Base-by-base conservation (phyloP, 2,888 invertebrate species). In the Ochropacha duplaris region DNA sequence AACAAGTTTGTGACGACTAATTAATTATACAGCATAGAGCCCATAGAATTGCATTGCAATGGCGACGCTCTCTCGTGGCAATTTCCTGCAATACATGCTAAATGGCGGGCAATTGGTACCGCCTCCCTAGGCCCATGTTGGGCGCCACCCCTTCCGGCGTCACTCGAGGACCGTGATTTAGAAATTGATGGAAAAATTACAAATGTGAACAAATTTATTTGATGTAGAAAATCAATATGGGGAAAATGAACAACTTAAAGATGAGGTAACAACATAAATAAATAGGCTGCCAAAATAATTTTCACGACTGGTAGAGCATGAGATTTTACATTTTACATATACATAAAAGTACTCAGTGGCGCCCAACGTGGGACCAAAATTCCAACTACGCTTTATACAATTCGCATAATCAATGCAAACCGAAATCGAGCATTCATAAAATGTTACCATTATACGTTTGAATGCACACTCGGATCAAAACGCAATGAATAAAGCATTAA, bases 1-100 rank as follows among this genome's bases (percentile, higher is more conserved):
- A 61, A 68, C 54, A 69, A 78, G 71, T 74, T 76, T 69, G 70
- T 70, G 61, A 65, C 68, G 74, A 81, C 78, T 80, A 81, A 81
- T 81, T 83, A n/a, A 81, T 72, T 74, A 75, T 72, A 78, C 72
- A 67, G 61, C 61, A 64, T 66, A 58, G 68, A 71, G 69, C 50
- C 64, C 65, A 66, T 70, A 66, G 68, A 69, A 73, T 71, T 66
- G 78, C 74, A 78, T 72, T 76, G 74, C 72, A 71, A 52, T 57
- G 55, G 58, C 60, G 64, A 57, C 57, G 61, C 61, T 65, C 74
- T 65, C 74, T 65, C 74, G 77, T 79, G 78, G 79, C 84, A 84
- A 85, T 86, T 84, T 86, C 84, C 85, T 79, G 84, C 78, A 79
- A 81, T 85, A 80, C 80, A 81, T 76, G 80, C 72, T 78, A 81